A percentile compares a stretch with the other conserved stretches of the same genome.
Evolutionary conservation across 2,797 vertebrate species (phyloP).

Genomic region (Schizothorax lantsangensis): DNA sequence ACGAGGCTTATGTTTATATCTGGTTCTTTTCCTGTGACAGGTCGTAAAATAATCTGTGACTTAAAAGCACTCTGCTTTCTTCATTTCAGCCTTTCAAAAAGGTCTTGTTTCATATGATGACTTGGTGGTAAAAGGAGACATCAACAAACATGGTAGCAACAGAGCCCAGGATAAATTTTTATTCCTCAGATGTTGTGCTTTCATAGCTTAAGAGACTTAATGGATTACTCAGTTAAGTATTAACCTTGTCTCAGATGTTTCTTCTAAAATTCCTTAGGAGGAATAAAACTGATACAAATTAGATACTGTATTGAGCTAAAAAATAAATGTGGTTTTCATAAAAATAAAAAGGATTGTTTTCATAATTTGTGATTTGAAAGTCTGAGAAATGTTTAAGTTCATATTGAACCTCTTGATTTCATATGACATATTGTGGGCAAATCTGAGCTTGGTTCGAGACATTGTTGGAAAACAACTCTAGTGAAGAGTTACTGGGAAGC

Average conservation of each 20-base stretch:
- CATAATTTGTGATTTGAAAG: too few relatives aligned
- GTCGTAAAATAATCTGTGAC: constrained; percentile 37
- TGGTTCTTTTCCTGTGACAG: constrained; percentile 39
- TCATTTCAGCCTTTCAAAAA: constrained; percentile 18
- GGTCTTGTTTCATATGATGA: constrained; percentile 8
- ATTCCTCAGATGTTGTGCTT: constrained; percentile 11
- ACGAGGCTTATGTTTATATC: constrained; percentile 40
- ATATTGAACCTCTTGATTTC: background rate
- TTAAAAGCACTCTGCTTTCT: constrained; percentile 36
- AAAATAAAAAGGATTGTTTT: too few relatives aligned
- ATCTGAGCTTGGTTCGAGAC: background rate
- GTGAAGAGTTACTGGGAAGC: background rate
- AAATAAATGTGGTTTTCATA: background rate
- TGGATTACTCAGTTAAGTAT: background rate
- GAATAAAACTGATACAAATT: background rate
- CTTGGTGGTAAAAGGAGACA: constrained; percentile 19
- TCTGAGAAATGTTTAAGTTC: constrained; percentile 1
- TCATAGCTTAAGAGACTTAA: constrained; percentile 10
- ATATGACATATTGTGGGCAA: background rate
- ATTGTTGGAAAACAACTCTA: background rate
- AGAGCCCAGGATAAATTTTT: background rate
- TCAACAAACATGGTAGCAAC: constrained; percentile 18
- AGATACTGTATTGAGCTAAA: background rate
- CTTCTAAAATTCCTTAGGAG: background rate
- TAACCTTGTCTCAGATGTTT: constrained; percentile 15